A percentile compares a stretch with the other conserved stretches of the same genome.
Conservation (phyloP, 2,113 vertebrate species). For the Actenoides lindsayi region DNA sequence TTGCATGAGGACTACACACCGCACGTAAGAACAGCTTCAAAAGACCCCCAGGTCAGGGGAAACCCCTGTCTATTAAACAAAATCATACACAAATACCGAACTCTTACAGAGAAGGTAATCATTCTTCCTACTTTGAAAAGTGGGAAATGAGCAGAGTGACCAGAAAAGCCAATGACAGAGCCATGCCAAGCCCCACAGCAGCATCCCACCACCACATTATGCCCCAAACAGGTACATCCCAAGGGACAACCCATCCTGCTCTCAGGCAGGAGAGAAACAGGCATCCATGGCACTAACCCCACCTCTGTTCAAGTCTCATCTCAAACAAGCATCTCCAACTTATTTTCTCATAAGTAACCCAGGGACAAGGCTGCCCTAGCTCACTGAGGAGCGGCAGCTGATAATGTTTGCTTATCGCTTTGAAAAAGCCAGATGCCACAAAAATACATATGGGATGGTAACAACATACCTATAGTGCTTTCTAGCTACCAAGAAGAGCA, state of each 20-base stretch:
- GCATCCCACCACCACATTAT: not conserved
- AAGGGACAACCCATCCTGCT: not conserved
- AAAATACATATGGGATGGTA: not conserved
- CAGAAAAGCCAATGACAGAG: not conserved
- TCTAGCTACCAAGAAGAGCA: not conserved
- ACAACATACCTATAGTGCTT: not conserved
- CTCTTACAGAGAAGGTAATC: not conserved
- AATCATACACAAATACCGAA: not conserved
- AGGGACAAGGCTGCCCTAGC: not conserved
- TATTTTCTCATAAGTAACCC: not conserved
- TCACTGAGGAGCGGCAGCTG: not conserved
- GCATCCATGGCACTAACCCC: not conserved
- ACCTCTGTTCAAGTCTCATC: not conserved
- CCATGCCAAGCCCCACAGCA: not conserved
- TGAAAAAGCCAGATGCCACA: not conserved
- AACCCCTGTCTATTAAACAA: not conserved
- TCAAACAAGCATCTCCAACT: not conserved
- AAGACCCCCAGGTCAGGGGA: not conserved
- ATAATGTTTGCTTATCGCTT: not conserved
- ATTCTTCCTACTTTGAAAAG: not conserved
- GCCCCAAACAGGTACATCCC: rapidly evolving
- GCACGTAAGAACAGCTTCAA: not conserved
- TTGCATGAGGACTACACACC: not conserved
- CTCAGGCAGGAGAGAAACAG: not conserved
- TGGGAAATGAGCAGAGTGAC: not conserved